Evolutionary conservation across 2,888 invertebrate species (phyloP).

Genomic region (Alloplasta piceator): DNA sequence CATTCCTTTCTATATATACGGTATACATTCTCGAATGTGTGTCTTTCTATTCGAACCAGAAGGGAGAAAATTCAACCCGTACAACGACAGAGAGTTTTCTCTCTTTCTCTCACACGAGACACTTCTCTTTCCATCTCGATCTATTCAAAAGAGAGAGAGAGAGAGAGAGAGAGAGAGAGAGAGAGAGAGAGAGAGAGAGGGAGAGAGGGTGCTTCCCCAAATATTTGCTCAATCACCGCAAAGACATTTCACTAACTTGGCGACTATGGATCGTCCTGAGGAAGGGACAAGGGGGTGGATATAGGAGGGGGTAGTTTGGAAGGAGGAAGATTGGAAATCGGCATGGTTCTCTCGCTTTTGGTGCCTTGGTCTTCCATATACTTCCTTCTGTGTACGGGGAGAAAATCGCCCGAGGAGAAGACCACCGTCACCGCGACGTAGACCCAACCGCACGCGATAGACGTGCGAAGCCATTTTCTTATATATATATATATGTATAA

Average conservation of each 20-base stretch:
- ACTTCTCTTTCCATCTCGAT: conserved; percentile 34
- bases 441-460: conserved; percentile 40
- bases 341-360: conserved; percentile 46
- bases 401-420: conserved; percentile 61
- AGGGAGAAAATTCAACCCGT: conserved; percentile 59
- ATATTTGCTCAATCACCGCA: conserved; percentile 83
- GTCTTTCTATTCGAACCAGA: conserved; percentile 34
- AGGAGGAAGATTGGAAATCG: conserved; percentile 8
- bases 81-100: conserved; percentile 35
- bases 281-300: conserved; percentile 12
- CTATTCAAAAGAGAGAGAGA: conserved; percentile 55
- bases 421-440: conserved; percentile 56
- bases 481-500: not conserved
- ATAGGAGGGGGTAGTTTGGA: too few species aligned
- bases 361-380: conserved; percentile 44
- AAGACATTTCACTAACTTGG: conserved; percentile 81
- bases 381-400: conserved; percentile 45
- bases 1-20: conserved; percentile 40
- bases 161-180: conserved; percentile 42
- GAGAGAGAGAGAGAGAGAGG: conserved; percentile 28
- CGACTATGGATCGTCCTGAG: conserved; percentile 73
- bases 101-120: conserved; percentile 26
- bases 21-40: conserved; percentile 29
- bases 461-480: conserved; percentile 59
- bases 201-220: conserved; percentile 63